A percentile compares a stretch with the other conserved stretches of the same genome.
These are phyloP conservation scores for Dicrostonyx torquatus DNA, from an alignment of 2,797 vertebrate species.

Conservation along the genomic window DNA sequence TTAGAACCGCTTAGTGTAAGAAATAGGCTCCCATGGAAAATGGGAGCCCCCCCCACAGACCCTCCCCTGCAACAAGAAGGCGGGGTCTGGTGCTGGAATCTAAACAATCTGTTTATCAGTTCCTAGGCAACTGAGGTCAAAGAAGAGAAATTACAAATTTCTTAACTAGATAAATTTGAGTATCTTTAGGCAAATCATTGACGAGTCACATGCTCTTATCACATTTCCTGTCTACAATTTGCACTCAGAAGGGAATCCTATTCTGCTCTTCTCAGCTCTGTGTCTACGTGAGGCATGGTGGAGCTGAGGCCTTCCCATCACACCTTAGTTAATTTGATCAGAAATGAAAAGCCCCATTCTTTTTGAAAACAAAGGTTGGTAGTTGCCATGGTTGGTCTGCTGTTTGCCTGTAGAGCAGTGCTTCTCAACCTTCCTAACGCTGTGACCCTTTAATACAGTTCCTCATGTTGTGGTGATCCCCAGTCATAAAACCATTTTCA, in stretches of 20 bases:
- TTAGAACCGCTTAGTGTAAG: no score
- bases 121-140: neutral
- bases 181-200: conserved; percentile 37
- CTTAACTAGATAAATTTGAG: neutral
- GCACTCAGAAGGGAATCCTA: neutral
- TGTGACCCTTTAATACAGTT: neutral
- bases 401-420: neutral
- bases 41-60: fast-evolving
- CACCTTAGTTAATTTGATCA: conserved; percentile 13
- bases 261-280: neutral
- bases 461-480: neutral
- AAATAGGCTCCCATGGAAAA: neutral
- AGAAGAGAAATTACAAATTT: conserved; percentile 9
- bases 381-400: neutral
- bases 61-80: neutral
- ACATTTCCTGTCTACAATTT: neutral
- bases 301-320: neutral
- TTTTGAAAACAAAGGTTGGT: neutral
- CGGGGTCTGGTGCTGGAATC: neutral
- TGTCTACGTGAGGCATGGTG: neutral
- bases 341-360: conserved; percentile 7
- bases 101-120: neutral
- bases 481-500: neutral
- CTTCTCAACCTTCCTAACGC: neutral
- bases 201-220: neutral